A percentile compares a stretch with the other conserved stretches of the same genome.
phyloP scores from a whole-genome alignment of 2,797 vertebrate genomes.

The Perodicticus potto region DNA sequence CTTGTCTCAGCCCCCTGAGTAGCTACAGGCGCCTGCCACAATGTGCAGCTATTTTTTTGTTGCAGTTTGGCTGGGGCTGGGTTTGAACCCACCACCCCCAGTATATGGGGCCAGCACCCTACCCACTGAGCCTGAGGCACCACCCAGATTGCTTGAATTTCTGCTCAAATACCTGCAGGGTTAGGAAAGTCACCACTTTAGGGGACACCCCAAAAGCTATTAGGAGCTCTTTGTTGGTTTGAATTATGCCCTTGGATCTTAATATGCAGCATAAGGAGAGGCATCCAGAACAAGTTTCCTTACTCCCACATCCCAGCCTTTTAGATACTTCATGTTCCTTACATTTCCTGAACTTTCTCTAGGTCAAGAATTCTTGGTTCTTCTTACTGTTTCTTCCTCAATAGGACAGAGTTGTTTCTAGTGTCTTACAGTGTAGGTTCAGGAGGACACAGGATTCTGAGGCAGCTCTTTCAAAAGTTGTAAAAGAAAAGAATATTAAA shows the following conservation, averaged over 20 bases:
- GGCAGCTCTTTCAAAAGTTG: constrained; percentile 47
- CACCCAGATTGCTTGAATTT: constrained; percentile 59
- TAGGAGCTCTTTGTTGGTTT: constrained; percentile 65
- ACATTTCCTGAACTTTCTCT: constrained; percentile 37
- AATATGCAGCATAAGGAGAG: constrained; percentile 62
- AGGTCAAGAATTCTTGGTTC: constrained; percentile 47
- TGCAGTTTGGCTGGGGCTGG: no score
- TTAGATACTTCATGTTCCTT: constrained; percentile 37
- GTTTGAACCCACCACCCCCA: no score
- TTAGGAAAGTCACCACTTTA: constrained; percentile 51
- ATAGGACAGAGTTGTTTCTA: constrained; percentile 47
- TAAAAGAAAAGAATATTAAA: constrained; percentile 56
- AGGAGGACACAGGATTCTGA: constrained; percentile 32
- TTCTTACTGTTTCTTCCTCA: constrained; percentile 52
- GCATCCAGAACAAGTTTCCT: constrained; percentile 57
- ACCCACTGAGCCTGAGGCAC: no score
- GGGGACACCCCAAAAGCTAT: constrained; percentile 40
- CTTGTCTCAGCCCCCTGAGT: no score
- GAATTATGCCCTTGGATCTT: constrained; percentile 67
- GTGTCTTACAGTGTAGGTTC: constrained; percentile 31
- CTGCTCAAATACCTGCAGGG: constrained; percentile 51
- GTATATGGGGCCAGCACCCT: no score
- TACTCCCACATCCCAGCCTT: constrained; percentile 63
- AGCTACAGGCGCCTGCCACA: no score
- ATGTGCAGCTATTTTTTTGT: no score